Evolutionary conservation across 2,113 vertebrate species (phyloP).

Genomic region (Myiozetetes cayanensis): DNA sequence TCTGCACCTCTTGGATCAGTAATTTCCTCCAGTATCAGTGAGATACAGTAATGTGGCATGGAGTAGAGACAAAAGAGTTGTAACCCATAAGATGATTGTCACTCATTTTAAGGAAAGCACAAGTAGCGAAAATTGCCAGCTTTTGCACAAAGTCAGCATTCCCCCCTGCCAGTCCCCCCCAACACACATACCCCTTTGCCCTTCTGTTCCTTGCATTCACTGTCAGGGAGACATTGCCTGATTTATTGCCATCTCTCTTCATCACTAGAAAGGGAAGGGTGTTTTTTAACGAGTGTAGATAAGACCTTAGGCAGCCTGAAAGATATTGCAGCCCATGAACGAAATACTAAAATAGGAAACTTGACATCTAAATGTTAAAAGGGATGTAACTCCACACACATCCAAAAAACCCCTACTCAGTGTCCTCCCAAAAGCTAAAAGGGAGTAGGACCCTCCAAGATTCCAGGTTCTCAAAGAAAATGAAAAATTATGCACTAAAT

Average conservation of each 20-base stretch:
- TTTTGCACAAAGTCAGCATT: not conserved
- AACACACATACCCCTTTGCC: not conserved
- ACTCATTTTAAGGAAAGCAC: not conserved
- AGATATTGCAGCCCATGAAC: not conserved
- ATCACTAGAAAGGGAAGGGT: not conserved
- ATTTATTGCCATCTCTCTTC: not conserved
- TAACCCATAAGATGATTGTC: not conserved
- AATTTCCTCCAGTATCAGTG: not conserved
- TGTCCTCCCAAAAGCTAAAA: not conserved
- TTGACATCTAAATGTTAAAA: not conserved
- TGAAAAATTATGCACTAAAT: not conserved
- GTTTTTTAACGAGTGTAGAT: not conserved
- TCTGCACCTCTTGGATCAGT: not conserved
- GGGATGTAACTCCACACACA: not conserved
- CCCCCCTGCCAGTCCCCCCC: fast-evolving
- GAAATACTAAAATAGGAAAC: not conserved
- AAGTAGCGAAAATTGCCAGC: not conserved
- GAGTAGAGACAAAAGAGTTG: not conserved
- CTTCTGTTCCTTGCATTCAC: not conserved
- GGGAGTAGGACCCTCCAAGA: not conserved
- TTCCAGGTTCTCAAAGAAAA: not conserved
- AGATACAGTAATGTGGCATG: not conserved
- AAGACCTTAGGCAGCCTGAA: not conserved
- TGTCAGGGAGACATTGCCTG: not conserved
- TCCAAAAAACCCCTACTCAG: fast-evolving